These are phyloP conservation scores for Zaprionus bogoriensis DNA, from an alignment of 2,888 invertebrate genomes.

Conservation along the genomic window DNA sequence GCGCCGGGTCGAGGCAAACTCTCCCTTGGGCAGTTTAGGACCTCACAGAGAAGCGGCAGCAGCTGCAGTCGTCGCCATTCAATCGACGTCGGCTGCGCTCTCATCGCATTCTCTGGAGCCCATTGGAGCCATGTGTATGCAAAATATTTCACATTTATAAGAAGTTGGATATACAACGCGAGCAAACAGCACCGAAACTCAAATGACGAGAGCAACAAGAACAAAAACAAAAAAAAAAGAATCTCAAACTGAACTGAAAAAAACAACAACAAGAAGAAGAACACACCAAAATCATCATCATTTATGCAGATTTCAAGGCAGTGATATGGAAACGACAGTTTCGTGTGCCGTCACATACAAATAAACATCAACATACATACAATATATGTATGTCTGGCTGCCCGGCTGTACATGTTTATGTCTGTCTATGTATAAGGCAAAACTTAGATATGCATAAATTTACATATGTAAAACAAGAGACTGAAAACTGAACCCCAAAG, in stretches of 20 bases:
- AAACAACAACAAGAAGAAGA: conserved; percentile 19
- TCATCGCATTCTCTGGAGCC: conserved; percentile 21
- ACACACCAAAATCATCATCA: conserved; percentile 68
- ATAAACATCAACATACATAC: conserved; percentile 15
- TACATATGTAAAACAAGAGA: conserved; percentile 48
- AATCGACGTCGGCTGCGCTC: conserved; percentile 1
- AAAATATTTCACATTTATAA: conserved; percentile 62
- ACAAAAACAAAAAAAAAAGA: conserved; percentile 25
- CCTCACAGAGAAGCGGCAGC: not conserved
- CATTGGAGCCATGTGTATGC: conserved; percentile 41
- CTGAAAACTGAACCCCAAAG: conserved; percentile 29
- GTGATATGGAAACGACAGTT: conserved; percentile 66
- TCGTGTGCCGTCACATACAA: conserved; percentile 26
- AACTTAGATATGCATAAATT: conserved; percentile 69
- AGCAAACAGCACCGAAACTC: conserved; percentile 22
- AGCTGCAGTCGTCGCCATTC: too few relatives aligned
- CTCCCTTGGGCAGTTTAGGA: conserved; percentile 48
- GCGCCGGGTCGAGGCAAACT: not conserved
- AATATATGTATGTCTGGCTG: conserved; percentile 5
- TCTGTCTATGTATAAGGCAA: conserved; percentile 11
- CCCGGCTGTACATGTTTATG: conserved; percentile 5
- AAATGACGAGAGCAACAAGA: conserved; percentile 68
- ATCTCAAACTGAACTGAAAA: conserved; percentile 51
- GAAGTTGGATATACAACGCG: conserved; percentile 35
- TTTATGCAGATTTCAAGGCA: conserved; percentile 73